Base-by-base conservation (phyloP, 2,113 vertebrate species). In the Phodopus roborovskii region DNA sequence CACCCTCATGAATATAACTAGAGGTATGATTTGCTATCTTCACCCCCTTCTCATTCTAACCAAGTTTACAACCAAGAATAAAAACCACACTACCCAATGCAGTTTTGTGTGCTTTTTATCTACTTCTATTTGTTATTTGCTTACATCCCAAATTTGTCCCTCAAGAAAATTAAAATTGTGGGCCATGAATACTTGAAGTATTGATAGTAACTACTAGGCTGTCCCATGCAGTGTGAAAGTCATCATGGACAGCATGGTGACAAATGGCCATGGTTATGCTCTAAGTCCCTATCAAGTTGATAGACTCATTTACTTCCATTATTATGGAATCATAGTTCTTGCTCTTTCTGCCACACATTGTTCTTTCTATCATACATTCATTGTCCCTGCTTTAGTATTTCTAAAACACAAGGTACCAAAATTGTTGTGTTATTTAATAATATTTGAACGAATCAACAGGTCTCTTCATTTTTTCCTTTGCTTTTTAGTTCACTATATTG, bases 51-150 rank as follows among this genome's bases (percentile, higher is more conserved):
- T 73, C 20, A 88, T 7, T 26, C 33, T 36, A 73, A 15, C 12
- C 36, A 56, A 56, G 45, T 73, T 39, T 13, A 71, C 15, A 56
- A 71, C 39, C 20, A 71, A 56, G 7, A 16, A 56, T 87, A 39
- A 71, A 7, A 26, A 24, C 15, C 33, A 71, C 20, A 50, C 9
- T n/a, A 56, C 50, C 53, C 12, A 17, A 15, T 83, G 33, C n/a
- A 62, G 58, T 62, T 42, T 62, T 83, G 56, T 62, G 8, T 62
- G 7, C 45, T 50, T 71, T 95, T 94, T 73, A 62, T 74, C 8
- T 68, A 92, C 42, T 79, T 73, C 91, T 71, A n/a, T 71, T 90
- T 88, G 33, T 83, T 36, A 83, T 6, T 91, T 93, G 15, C 24
- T 91, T 42, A 85, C 91, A 22, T 28, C 16, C 56, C 33, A 82